These are phyloP conservation scores for Ursus arctos DNA, from an alignment of 2,113 vertebrate species.

Conservation along the genomic window DNA sequence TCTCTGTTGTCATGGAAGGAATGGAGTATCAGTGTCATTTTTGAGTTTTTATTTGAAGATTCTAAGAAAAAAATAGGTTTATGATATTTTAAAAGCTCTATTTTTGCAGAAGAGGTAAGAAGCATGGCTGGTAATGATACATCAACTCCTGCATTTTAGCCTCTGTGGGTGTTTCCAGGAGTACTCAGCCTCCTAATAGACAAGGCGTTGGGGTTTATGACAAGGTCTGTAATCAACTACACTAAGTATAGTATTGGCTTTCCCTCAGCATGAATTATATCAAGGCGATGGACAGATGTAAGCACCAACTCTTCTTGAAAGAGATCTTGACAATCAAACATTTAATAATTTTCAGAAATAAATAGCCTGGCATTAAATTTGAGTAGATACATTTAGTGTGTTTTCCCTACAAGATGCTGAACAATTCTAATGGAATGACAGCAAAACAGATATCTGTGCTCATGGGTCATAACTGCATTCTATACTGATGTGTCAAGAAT, in stretches of 20 bases:
- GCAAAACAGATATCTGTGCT: conserved; percentile 51
- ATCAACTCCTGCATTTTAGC: background rate
- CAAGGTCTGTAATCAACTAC: background rate
- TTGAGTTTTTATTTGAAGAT: background rate
- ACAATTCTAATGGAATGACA: background rate
- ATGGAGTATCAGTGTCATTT: background rate
- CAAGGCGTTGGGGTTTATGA: background rate
- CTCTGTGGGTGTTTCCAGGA: background rate
- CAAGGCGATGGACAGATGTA: background rate
- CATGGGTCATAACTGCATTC: conserved; percentile 63
- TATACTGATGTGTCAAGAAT: conserved; percentile 32
- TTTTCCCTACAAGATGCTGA: background rate
- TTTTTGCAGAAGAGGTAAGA: background rate
- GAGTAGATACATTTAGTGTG: accelerated
- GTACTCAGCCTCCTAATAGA: background rate
- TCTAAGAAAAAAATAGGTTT: background rate
- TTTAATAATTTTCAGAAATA: background rate
- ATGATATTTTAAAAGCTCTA: background rate
- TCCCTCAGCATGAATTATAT: background rate
- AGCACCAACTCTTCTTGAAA: background rate
- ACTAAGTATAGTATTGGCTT: background rate
- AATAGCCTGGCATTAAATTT: background rate
- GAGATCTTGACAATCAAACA: background rate
- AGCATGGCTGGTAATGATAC: background rate
- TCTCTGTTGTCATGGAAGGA: background rate